These are phyloP conservation scores for Notolabrus celidotus DNA, from an alignment of 2,797 vertebrate species.

Conservation along the genomic window DNA sequence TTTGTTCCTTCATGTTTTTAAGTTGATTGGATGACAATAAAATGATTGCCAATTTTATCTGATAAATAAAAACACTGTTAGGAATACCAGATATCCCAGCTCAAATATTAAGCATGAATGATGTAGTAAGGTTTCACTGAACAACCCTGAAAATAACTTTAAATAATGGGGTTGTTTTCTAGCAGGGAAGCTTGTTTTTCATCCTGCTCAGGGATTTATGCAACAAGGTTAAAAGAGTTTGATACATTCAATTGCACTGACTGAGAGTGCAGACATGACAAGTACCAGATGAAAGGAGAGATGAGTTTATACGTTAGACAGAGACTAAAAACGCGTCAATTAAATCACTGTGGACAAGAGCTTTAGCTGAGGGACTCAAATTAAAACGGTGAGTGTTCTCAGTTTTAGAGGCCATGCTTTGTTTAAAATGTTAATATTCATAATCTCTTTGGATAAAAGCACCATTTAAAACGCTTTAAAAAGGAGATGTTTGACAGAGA, in stretches of 20 bases:
- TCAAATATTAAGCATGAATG: too few relatives aligned
- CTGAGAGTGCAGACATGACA: neutral
- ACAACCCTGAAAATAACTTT: too few relatives aligned
- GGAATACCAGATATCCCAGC: too few relatives aligned
- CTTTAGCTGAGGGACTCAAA: neutral
- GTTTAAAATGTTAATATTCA: neutral
- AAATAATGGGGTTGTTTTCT: too few relatives aligned
- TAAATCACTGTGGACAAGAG: neutral
- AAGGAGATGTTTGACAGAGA: neutral
- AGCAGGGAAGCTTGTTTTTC: constrained; percentile 21
- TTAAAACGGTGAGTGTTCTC: constrained; percentile 7
- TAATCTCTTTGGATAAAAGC: constrained; percentile 5
- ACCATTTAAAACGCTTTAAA: neutral
- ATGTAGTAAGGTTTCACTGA: too few relatives aligned
- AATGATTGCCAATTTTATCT: too few relatives aligned
- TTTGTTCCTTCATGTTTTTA: too few relatives aligned
- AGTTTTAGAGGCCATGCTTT: neutral
- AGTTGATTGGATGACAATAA: too few relatives aligned
- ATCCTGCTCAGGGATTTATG: neutral
- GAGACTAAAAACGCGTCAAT: neutral
- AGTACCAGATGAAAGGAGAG: neutral
- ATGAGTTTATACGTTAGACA: neutral
- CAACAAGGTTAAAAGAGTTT: neutral
- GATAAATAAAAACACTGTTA: too few relatives aligned
- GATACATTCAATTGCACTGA: neutral